Percentiles rank a stretch among this genome's conserved stretches.
Evolutionary conservation across 2,888 invertebrate genomes (phyloP).

Genomic region (Saturnia pavonia): DNA sequence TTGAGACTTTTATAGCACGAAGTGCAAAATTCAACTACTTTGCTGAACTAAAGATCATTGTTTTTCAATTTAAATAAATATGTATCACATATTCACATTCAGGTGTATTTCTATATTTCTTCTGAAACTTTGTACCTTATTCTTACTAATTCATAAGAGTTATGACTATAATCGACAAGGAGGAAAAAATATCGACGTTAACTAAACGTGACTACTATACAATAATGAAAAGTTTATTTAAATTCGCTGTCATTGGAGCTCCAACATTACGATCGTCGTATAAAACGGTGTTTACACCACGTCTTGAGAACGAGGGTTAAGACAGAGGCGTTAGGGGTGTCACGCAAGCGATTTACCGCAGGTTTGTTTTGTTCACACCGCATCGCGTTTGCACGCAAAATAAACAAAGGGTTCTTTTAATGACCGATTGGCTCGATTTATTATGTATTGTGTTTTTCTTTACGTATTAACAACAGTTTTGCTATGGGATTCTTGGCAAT

Average conservation of each 20-base stretch:
- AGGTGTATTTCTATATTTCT: too few species aligned
- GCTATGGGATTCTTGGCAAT: not conserved
- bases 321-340: slow-evolving; percentile 58
- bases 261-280: slow-evolving; percentile 42
- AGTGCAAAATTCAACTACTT: too few species aligned
- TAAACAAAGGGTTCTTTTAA: slow-evolving; percentile 31
- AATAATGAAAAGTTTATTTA: not conserved
- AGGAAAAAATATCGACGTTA: too few species aligned
- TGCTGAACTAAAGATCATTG: too few species aligned
- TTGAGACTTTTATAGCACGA: too few species aligned
- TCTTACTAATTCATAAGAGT: too few species aligned
- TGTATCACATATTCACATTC: too few species aligned
- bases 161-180: too few species aligned
- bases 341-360: slow-evolving; percentile 48
- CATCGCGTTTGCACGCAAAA: slow-evolving; percentile 43
- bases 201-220: too few species aligned
- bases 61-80: too few species aligned
- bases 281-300: slow-evolving; percentile 59
- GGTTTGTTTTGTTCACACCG: slow-evolving; percentile 43
- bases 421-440: slow-evolving; percentile 18
- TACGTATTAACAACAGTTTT: not conserved
- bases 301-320: slow-evolving; percentile 69
- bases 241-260: slow-evolving; percentile 33
- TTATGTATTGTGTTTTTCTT: slow-evolving; percentile 2
- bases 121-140: too few species aligned